Conservation (phyloP, 2,797 vertebrate genomes). For the Smutsia temminckii region DNA sequence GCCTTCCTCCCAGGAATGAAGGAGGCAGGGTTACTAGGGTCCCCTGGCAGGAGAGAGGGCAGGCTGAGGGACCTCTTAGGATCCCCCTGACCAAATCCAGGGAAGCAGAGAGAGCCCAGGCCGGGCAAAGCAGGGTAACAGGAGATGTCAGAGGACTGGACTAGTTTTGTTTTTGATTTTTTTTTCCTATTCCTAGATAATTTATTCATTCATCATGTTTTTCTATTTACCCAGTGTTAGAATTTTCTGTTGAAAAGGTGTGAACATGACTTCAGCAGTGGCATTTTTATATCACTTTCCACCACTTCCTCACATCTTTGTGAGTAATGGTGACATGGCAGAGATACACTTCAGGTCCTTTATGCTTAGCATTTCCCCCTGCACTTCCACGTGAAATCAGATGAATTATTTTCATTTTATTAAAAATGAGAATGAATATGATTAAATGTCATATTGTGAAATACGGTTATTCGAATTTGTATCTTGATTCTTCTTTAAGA, state of each 20-base stretch:
- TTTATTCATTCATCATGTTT: not conserved
- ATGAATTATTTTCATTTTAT: not conserved
- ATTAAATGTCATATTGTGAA: not conserved
- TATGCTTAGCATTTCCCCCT: not conserved
- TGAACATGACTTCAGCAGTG: not conserved
- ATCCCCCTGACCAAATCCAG: not conserved
- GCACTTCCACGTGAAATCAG: not conserved
- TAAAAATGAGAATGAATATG: not conserved
- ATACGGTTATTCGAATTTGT: not conserved
- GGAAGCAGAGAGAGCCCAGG: not conserved
- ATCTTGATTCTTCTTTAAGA: not conserved
- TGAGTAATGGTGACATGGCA: not conserved
- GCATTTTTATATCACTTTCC: not conserved
- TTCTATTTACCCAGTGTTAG: not conserved
- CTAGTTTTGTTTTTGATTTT: not conserved
- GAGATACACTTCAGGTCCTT: not conserved
- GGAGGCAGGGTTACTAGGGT: too few species aligned
- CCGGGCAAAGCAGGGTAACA: not conserved
- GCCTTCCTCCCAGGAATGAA: not conserved
- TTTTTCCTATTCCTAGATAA: not conserved
- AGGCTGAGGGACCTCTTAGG: not conserved
- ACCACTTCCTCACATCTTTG: not conserved
- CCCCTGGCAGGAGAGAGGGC: not conserved
- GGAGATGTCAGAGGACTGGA: not conserved
- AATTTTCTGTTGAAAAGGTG: not conserved